These are phyloP conservation scores for Dicaeum eximium DNA, from an alignment of 2,113 vertebrate species.

Conservation along the genomic window DNA sequence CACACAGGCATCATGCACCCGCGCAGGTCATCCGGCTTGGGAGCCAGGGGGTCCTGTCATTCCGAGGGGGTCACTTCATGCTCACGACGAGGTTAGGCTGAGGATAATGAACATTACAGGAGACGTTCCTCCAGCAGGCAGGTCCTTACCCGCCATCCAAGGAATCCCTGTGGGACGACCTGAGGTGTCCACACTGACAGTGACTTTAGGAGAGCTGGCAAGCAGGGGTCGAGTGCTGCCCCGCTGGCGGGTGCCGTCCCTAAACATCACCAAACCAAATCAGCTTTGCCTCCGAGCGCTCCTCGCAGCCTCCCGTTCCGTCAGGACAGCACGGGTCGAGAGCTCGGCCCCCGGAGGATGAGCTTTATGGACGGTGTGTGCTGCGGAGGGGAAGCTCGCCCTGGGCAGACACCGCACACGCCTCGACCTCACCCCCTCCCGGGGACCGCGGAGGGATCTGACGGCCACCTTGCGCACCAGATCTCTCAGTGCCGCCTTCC, in stretches of 20 bases:
- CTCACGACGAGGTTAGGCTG: background rate
- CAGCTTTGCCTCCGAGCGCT: background rate
- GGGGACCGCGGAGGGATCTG: background rate
- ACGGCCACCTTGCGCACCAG: background rate
- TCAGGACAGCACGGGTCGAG: background rate
- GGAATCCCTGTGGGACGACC: background rate
- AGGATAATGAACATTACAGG: slow-evolving; percentile 25
- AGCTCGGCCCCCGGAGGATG: background rate
- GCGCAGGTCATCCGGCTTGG: background rate
- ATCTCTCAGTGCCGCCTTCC: background rate
- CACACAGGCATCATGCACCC: rapidly evolving
- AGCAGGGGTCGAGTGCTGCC: background rate
- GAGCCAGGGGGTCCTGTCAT: background rate
- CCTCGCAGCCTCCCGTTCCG: background rate
- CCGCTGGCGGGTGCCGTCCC: background rate
- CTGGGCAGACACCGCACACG: background rate
- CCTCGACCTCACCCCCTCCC: background rate
- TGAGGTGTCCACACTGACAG: background rate
- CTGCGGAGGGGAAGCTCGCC: background rate
- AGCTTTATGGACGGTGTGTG: background rate
- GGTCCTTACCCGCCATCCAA: background rate
- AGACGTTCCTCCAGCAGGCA: background rate
- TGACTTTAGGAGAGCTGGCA: background rate
- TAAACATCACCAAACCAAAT: background rate
- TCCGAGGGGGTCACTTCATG: slow-evolving; percentile 21